A percentile compares a stretch with the other conserved stretches of the same genome.
Conservation (phyloP, 2,888 invertebrate genomes). For the Mesochorus sp. region DNA sequence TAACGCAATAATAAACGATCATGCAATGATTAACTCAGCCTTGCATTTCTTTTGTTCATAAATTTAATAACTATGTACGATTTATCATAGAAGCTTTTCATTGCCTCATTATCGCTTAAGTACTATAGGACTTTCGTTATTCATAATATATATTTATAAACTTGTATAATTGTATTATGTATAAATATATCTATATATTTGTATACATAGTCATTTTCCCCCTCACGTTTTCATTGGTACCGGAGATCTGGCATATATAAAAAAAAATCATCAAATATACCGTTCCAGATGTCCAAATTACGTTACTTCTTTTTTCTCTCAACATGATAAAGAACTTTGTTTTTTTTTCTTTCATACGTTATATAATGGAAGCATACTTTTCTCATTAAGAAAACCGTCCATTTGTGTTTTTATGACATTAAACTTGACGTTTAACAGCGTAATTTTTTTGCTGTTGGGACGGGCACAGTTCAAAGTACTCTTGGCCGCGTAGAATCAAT, state of each 20-base stretch:
- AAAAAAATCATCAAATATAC: slow-evolving; percentile 74
- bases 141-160: slow-evolving; percentile 61
- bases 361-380: slow-evolving; percentile 75
- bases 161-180: slow-evolving; percentile 58
- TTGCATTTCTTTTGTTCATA: slow-evolving; percentile 71
- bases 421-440: too few species aligned
- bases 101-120: slow-evolving; percentile 51
- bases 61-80: slow-evolving; percentile 64
- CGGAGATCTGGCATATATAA: slow-evolving; percentile 74
- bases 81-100: slow-evolving; percentile 33
- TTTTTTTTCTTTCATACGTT: slow-evolving; percentile 13
- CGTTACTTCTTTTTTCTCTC: slow-evolving; percentile 27
- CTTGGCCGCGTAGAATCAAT: slow-evolving; percentile 65
- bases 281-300: slow-evolving; percentile 64
- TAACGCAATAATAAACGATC: slow-evolving; percentile 59
- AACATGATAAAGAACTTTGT: slow-evolving; percentile 2
- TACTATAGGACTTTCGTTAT: slow-evolving; percentile 63
- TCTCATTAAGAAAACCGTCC: slow-evolving; percentile 76
- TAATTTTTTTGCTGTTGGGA: too few species aligned
- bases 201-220: slow-evolving; percentile 60
- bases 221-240: slow-evolving; percentile 32
- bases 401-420: slow-evolving; percentile 36
- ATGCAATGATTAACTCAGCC: slow-evolving; percentile 71
- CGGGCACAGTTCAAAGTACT: slow-evolving; percentile 55
- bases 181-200: slow-evolving; percentile 65